Conservation (phyloP, 2,113 vertebrate genomes). For the Clarias magur region DNA sequence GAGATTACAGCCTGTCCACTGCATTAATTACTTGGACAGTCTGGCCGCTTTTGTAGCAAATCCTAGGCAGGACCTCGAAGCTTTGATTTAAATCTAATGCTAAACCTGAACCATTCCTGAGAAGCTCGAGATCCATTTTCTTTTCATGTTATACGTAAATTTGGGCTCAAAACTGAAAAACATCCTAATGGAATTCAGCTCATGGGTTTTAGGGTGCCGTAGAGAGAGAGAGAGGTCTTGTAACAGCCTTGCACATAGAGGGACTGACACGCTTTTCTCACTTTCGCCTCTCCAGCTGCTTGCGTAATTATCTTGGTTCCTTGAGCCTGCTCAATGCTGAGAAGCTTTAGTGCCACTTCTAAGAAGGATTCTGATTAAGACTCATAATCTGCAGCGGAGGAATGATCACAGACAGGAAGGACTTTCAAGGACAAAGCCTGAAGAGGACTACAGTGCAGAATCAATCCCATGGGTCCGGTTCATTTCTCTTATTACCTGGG, state of each 20-base stretch:
- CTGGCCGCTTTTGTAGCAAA: slow-evolving; percentile 30
- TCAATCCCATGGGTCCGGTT: slow-evolving; percentile 22
- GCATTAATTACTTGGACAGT: slow-evolving; percentile 13
- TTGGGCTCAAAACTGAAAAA: background rate
- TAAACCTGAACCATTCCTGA: slow-evolving; percentile 29
- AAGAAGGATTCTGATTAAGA: slow-evolving; percentile 55
- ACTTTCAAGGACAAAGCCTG: slow-evolving; percentile 46
- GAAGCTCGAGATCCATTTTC: background rate
- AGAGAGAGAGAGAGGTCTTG: slow-evolving; percentile 20
- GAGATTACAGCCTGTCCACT: slow-evolving; percentile 9
- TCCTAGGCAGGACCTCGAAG: background rate
- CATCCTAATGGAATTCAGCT: background rate
- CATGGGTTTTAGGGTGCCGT: background rate
- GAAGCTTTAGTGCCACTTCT: slow-evolving; percentile 48
- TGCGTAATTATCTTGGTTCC: slow-evolving; percentile 44
- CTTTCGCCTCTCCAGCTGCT: slow-evolving; percentile 27
- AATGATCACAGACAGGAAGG: slow-evolving; percentile 42
- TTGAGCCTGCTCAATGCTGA: slow-evolving; percentile 33
- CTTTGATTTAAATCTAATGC: slow-evolving; percentile 40
- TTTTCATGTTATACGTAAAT: background rate
- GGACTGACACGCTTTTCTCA: slow-evolving; percentile 29
- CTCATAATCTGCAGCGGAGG: slow-evolving; percentile 48
- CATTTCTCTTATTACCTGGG: slow-evolving; percentile 39
- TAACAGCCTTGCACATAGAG: background rate
- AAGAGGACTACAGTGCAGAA: slow-evolving; percentile 26